Percentiles rank a stretch among this genome's conserved stretches.
Conservation (phyloP, 1,140 invertebrate species). For the Atta texana region DNA sequence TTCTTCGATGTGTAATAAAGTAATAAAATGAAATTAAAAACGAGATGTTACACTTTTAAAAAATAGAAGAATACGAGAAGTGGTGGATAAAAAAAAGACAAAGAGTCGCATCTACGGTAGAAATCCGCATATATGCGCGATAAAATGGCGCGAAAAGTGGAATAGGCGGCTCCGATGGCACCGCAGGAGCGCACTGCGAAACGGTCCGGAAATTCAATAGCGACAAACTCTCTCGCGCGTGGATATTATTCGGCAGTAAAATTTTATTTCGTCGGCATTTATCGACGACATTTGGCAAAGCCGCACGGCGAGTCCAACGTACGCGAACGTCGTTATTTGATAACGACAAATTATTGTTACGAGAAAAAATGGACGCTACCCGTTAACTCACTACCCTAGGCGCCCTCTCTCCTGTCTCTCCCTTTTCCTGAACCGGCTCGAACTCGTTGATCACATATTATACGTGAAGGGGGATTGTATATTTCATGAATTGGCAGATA, state of each 20-base stretch:
- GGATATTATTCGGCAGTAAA: slow-evolving; percentile 86
- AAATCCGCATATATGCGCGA: slow-evolving; percentile 47
- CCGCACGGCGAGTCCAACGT: slow-evolving; percentile 35
- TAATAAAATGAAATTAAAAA: slow-evolving; percentile 6
- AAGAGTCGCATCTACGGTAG: slow-evolving; percentile 38
- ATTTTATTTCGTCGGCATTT: slow-evolving; percentile 86
- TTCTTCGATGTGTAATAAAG: neutral
- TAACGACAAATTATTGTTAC: slow-evolving; percentile 87
- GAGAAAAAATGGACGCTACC: slow-evolving; percentile 81
- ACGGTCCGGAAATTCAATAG: slow-evolving; percentile 84
- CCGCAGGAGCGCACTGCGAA: slow-evolving; percentile 65
- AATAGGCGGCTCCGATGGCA: slow-evolving; percentile 21
- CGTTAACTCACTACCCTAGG: slow-evolving; percentile 14
- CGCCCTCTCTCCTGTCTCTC: neutral
- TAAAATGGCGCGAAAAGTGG: slow-evolving; percentile 46
- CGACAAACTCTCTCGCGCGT: slow-evolving; percentile 81
- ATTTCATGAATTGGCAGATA: slow-evolving; percentile 25
- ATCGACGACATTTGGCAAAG: slow-evolving; percentile 76
- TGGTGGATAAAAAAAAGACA: neutral
- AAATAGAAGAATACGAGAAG: neutral
- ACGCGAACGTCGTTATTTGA: slow-evolving; percentile 81
- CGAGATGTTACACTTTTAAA: slow-evolving; percentile 20
- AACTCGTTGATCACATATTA: slow-evolving; percentile 34
- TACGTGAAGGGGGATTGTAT: slow-evolving; percentile 1
- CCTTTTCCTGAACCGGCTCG: neutral